Evolutionary conservation across 2,888 invertebrate species (phyloP), one percentile per base, ranked within the genome.

Genomic region (Drosophila meridiana): DNA sequence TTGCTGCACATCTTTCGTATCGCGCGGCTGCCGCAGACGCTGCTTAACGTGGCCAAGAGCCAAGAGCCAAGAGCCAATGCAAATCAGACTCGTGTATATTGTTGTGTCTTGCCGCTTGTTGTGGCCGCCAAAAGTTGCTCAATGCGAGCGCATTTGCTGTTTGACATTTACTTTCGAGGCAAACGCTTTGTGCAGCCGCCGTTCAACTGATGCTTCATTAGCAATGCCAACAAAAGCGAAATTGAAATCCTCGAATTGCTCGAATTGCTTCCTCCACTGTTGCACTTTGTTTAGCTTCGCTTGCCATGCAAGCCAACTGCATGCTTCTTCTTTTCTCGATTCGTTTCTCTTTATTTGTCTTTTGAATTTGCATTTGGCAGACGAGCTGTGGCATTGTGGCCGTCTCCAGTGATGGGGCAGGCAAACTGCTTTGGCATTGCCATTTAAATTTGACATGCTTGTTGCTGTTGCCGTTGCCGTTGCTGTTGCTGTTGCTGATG

Each of bases 181-280:
- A 20, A 20, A 36, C 13, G 20, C 30, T 45, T 52, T 42, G 42
- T 14, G 48, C 42, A 61, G 30, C 38, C 45, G 42, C 43, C 55
- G 58, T 43, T 64, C 28, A 57, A 34, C 62, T 59, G 56, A 73
- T 65, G 73, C 83, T 83, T 89, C 84, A 83, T 83, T 84, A 87
- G 82, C 84, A 70, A 68, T 61, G 63, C 53, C 60, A 67, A 61
- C 63, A 55, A 56, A 52, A 73, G 13, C 42, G 40, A 26, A 45
- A 67, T 57, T 34, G 65, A 80, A 73, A 73, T 73, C 70, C 67
- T 63, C 59, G 60, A 86, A 66, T 55, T 71, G 40, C 38, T 66
- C 48, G 60, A 70, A 47, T 55, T 73, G 69, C 67, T 57, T 62
- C 57, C 66, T 42, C 14, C 45, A 56, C 57, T 67, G 58, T 55